Evolutionary conservation across 2,888 invertebrate species (phyloP).

Genomic region (Lasioglossum leucozonium): DNA sequence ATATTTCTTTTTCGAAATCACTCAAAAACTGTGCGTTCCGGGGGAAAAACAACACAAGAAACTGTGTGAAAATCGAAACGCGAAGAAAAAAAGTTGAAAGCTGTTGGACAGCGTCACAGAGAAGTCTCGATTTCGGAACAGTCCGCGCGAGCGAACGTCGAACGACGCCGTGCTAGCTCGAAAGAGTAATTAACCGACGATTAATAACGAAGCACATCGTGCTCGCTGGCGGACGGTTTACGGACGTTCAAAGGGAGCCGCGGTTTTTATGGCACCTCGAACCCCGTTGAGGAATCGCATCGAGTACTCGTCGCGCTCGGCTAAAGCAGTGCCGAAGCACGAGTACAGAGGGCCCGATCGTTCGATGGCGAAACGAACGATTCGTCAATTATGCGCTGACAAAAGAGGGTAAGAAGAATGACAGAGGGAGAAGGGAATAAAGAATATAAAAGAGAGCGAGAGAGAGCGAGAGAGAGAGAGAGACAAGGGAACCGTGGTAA

Average conservation of each 20-base stretch:
- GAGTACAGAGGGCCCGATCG: constrained; percentile 35
- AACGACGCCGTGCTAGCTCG: not conserved
- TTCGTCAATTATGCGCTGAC: constrained; percentile 56
- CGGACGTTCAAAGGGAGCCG: constrained; percentile 39
- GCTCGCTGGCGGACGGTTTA: constrained; percentile 19
- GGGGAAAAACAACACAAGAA: too few species aligned
- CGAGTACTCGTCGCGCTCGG: constrained; percentile 9
- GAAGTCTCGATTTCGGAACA: not conserved
- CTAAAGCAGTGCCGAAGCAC: constrained; percentile 30
- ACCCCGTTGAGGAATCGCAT: not conserved
- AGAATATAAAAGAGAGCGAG: not conserved
- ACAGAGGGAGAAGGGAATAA: constrained; percentile 6
- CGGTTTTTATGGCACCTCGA: constrained; percentile 13
- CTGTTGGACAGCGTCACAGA: too few species aligned
- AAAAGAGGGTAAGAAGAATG: constrained; percentile 48
- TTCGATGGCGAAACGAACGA: constrained; percentile 42
- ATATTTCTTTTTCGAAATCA: too few species aligned
- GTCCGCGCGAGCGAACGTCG: not conserved
- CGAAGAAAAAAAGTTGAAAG: too few species aligned
- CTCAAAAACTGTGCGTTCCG: too few species aligned
- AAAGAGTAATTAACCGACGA: not conserved
- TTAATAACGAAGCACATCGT: constrained; percentile 35
- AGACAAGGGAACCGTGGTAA: constrained; percentile 15
- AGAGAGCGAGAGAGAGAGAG: not conserved
- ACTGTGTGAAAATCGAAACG: too few species aligned